Evolutionary conservation across 1,140 invertebrate species (phyloP), one percentile per base, ranked within the genome.

Genomic region (Drosophila pallidifrons): DNA sequence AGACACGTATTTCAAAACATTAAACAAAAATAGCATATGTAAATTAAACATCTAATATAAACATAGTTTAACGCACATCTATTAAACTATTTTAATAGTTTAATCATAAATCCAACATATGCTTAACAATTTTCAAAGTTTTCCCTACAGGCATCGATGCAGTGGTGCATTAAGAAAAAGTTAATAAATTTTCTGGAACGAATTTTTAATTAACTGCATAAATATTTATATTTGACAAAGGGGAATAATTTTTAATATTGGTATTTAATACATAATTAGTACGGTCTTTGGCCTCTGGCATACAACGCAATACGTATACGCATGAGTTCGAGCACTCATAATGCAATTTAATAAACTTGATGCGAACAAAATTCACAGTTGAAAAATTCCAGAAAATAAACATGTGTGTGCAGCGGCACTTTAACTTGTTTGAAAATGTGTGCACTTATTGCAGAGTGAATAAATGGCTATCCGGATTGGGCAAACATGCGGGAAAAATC

Each of bases 131-230:
- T 25, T 25, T 25, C 20, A 32, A 32, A 32, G 5, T 7, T 32
- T 32, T 32, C 32, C 32, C 32, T 8, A 7, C 32, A 8, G 32
- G 32, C 32, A 32, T 32, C 32, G 7, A 32, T 38, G 7, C 35
- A 38, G 35, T 38, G 35, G 8, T 10, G 35, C 35, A 10, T 38
- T 38, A 10, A 38, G 35, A 10, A 38, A 38, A 38, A 38, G 35
- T 8, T 38, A 38, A 38, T 38, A 8, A 38, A 10, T 38, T 38
- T 38, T 38, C 35, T 38, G 7, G 10, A 10, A 38, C 35, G n/a
- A 57, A 71, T 73, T 81, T 76, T 77, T 81, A 81, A 81, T 81
- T 81, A 78, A 81, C 69, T 81, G 66, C 61, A 70, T 64, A 80
- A 82, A 83, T 82, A 82, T 79, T 79, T 79, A 79, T 55, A 63